These are phyloP conservation scores for Cordilura impudica DNA, from an alignment of 2,888 invertebrate species.

Conservation along the genomic window DNA sequence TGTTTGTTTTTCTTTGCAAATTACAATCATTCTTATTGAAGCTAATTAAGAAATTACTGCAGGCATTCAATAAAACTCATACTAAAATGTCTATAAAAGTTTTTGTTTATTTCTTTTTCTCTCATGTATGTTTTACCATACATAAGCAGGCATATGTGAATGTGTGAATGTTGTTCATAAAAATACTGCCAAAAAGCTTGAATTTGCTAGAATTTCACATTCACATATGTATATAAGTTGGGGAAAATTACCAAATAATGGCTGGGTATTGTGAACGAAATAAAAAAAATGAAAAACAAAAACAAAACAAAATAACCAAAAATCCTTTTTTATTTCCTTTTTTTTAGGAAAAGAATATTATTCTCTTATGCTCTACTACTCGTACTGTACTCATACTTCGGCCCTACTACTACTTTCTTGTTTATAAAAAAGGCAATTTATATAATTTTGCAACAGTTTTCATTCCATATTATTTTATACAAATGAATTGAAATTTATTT, in stretches of 20 bases:
- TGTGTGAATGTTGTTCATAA: slow-evolving; percentile 8
- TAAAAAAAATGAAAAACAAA: slow-evolving; percentile 1
- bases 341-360: slow-evolving; percentile 14
- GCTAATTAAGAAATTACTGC: slow-evolving; percentile 76
- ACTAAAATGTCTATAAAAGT: slow-evolving; percentile 59
- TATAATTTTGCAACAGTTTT: slow-evolving; percentile 75
- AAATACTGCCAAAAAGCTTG: not conserved
- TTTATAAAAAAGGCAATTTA: slow-evolving; percentile 61
- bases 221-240: slow-evolving; percentile 41
- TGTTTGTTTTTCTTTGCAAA: slow-evolving; percentile 4
- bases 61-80: slow-evolving; percentile 69
- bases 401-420: slow-evolving; percentile 23
- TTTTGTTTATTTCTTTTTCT: slow-evolving; percentile 27
- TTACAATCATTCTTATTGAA: slow-evolving; percentile 62
- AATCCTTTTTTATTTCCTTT: slow-evolving; percentile 48
- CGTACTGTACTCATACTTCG: not conserved
- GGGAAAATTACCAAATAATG: slow-evolving; percentile 61
- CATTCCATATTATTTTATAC: slow-evolving; percentile 67
- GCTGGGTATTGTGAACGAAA: slow-evolving; percentile 28
- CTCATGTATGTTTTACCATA: slow-evolving; percentile 4
- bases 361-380: not conserved
- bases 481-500: slow-evolving; percentile 72
- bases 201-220: slow-evolving; percentile 18
- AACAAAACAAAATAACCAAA: slow-evolving; percentile 56
- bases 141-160: slow-evolving; percentile 32